Evolutionary conservation across 2,888 invertebrate species (phyloP), one percentile per base, ranked within the genome.

Genomic region (Parnassius smintheus): DNA sequence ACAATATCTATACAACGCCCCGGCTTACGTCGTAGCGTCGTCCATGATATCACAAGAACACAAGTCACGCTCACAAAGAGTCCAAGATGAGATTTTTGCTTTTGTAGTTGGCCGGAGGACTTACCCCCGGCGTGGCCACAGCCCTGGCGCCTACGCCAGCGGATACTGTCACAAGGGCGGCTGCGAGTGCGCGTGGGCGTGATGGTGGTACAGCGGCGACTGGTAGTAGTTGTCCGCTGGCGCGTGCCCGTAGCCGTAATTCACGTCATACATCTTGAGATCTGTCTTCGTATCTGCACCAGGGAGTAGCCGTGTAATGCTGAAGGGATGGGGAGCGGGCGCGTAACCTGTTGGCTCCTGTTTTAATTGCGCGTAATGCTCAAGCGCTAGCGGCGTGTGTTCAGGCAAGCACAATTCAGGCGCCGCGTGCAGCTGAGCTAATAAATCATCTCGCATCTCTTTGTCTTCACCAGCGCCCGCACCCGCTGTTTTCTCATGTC

Each of bases 111-210:
- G 65, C 64, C 62, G 66, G 67, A n/a, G 67, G 64, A 68, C 69
- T 72, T 68, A 72, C 72, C 74, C 77, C 75, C 80, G 72, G 80
- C 80, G 80, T 73, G 77, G 78, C 84, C 86, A 84, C 68, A 78
- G 76, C 65, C 65, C 62, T 70, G 74, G 78, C 75, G 83, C 94
- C 96, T 96, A 97, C 93, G 96, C 96, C 92, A 96, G 92, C 75
- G 97, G 96, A 83, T 97, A 97, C 92, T 97, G 97, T 97, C 97
- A 97, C 96, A 97, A 97, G 86, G 96, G 96, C 83, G 96, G 95
- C 80, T 96, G 95, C 75, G 95, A 94, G 77, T 93, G 93, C 75
- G 95, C 94, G 78, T 93, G 88, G 13, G 72, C 72, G 71, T 93
- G 92, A 69, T 89, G 90, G 81, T 94, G 96, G 86, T 97, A 96